Evolutionary conservation across 2,888 invertebrate species (phyloP), one percentile per base, ranked within the genome.

Genomic region (Eupithecia subumbrata): DNA sequence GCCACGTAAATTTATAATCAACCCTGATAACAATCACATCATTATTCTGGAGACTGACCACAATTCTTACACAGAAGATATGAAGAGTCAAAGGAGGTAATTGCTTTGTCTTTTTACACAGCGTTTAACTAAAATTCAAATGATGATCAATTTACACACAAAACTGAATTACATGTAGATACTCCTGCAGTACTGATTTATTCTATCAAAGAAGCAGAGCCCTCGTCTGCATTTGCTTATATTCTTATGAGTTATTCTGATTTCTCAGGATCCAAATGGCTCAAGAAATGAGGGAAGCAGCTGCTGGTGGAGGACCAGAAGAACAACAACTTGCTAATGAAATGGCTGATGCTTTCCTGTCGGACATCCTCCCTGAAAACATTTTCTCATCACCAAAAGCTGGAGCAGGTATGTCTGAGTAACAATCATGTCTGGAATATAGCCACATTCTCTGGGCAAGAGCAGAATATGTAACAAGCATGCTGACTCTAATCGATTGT

Each of bases 271-370:
- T 98, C 74, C 99, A 99, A 95, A 99, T 99, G 98, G 99, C 99
- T 0, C 98, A 99, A 88, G 99, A 99, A 94, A 99, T 99, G 98
- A 97, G 98, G 77, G 99, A 99, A 91, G 98, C 99, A 0, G 99
- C 99, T 2, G 92, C 95, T 0, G 94, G 95, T 0, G 94, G 94
- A 1, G 99, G 98, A 0, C 98, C 98, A 67, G 99, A 99, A 81
- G 99, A 99, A 88, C 97, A 98, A 80, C 98, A 99, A 84, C 95
- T 99, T 72, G 99, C 99, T 0, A 97, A 97, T 82, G 99, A 99
- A 95, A 98, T 99, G 97, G 99, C 99, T 0, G 98, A 99, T 84
- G 98, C 99, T 11, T 99, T 99, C 85, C 95, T 99, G 2, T 98
- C 98, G 74, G 99, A 99, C 90, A 97, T 99, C 79, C 94, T 99